Base-by-base conservation (phyloP, 2,888 invertebrate genomes). In the Sinelater perroti region DNA sequence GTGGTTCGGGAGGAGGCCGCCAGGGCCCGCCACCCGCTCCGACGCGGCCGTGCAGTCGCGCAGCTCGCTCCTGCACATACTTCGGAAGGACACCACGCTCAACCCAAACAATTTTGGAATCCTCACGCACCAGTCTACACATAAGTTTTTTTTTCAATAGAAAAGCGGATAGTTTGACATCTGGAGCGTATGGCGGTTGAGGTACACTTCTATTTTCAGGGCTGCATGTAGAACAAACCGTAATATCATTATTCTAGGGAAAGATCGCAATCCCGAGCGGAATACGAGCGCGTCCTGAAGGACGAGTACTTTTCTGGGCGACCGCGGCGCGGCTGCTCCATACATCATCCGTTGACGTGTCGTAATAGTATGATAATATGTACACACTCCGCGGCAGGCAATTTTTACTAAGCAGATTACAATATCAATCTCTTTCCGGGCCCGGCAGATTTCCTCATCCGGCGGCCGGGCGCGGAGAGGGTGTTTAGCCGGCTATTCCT, bases 331-430 rank as follows among this genome's bases (percentile, higher is more conserved):
- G 72, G 70, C 73, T 71, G 72, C 70, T 69, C 72, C 75, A 76
- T 79, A 78, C 72, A 79, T 79, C 79, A 79, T 78, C 71, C 74
- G 73, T 67, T 79, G 79, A 79, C 79, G 74, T 74, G 73, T 76
- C 78, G 75, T 78, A 78, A 78, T 78, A 78, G 78, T 78, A 79
- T 78, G 78, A 78, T 79, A 78, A 79, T 79, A 75, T 78, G 78
- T 78, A 78, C 78, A 78, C 75, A 76, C 75, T 75, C 72, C 67
- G 71, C 73, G 74, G 72, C 73, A 70, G 75, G 75, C 77, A 78
- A 78, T 78, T 76, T 78, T 78, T 78, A 75, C 77, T 73, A 75
- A 75, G 77, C 78, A 78, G 78, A 78, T 78, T 78, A 77, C 78
- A 74, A 74, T 78, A 78, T 78, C 78, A 78, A 78, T 78, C 78